Evolutionary conservation across 2,797 vertebrate genomes (phyloP).

Genomic region (Sandelia bainsii): DNA sequence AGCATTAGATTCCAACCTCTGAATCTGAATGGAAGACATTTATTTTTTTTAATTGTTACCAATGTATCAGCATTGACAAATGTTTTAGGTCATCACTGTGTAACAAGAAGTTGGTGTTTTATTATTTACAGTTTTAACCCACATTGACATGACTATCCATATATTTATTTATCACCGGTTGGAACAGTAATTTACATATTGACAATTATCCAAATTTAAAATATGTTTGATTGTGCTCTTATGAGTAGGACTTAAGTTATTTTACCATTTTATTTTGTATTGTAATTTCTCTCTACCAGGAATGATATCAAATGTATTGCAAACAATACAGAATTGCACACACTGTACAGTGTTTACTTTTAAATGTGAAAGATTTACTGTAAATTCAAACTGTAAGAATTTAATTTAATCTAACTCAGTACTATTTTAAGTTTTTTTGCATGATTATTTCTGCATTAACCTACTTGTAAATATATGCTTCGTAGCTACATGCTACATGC

Average conservation of each 20-base stretch:
- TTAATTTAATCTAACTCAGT: neutral
- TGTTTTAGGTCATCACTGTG: neutral
- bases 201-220: neutral
- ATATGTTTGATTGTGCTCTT: too few species aligned
- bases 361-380: neutral
- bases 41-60: neutral
- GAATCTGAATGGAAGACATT: neutral
- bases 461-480: slow-evolving; percentile 15
- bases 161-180: neutral
- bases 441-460: slow-evolving; percentile 18
- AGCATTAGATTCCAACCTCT: neutral
- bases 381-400: neutral
- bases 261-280: neutral
- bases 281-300: too few species aligned
- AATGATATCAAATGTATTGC: neutral
- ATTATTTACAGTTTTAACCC: neutral
- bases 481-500: slow-evolving; percentile 26
- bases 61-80: neutral
- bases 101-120: neutral
- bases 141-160: neutral
- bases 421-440: neutral
- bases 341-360: neutral
- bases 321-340: neutral
- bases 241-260: too few species aligned
- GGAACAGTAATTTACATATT: slow-evolving; percentile 7